phyloP scores from a whole-genome alignment of 2,113 vertebrate species.

The Stigmatopora argus region DNA sequence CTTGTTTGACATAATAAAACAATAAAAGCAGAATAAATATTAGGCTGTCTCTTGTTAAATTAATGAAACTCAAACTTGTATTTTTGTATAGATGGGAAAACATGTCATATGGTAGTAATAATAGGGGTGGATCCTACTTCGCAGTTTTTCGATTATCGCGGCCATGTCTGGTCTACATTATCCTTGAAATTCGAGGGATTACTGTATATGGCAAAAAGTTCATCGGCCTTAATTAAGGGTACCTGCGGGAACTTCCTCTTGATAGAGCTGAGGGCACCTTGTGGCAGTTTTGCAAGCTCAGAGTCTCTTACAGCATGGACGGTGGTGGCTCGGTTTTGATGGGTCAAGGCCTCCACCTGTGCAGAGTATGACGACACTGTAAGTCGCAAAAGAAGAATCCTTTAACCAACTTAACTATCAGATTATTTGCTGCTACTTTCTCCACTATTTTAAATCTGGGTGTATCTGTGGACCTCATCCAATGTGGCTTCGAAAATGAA shows the following conservation, averaged over 20 bases:
- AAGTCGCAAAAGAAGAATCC: neutral
- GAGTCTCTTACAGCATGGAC: slow-evolving; percentile 92
- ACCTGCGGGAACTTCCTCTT: slow-evolving; percentile 96
- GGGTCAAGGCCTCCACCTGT: slow-evolving; percentile 89
- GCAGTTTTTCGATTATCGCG: too few species aligned
- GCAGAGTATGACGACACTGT: neutral
- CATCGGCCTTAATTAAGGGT: neutral
- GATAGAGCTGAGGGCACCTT: slow-evolving; percentile 89
- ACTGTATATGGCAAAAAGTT: neutral
- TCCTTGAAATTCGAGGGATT: too few species aligned
- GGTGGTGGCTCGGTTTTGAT: slow-evolving; percentile 87
- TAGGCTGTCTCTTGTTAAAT: too few species aligned
- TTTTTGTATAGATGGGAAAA: too few species aligned
- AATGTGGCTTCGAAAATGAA: too few species aligned
- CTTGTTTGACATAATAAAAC: neutral
- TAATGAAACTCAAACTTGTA: too few species aligned
- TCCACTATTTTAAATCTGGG: too few species aligned
- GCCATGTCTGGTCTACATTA: too few species aligned
- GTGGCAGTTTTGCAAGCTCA: slow-evolving; percentile 88
- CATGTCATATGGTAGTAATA: too few species aligned
- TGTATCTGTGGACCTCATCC: too few species aligned
- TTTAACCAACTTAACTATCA: neutral
- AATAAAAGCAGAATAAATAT: neutral
- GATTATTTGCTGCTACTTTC: neutral
- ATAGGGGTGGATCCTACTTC: too few species aligned